Conservation (phyloP, 2,888 invertebrate species). For the Litoditis marina region DNA sequence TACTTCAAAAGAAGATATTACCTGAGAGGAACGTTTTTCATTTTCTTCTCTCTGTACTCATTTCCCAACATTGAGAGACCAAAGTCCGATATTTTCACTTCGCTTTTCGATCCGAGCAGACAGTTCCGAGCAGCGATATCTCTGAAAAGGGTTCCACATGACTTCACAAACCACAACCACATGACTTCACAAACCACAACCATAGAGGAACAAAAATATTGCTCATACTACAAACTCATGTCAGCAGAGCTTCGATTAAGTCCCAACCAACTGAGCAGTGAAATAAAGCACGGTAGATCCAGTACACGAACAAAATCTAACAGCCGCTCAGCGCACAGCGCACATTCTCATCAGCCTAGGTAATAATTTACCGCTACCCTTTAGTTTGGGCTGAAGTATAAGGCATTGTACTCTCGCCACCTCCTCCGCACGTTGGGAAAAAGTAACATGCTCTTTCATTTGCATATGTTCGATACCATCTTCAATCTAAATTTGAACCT, state of each 20-base stretch:
- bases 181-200: slow-evolving; percentile 1
- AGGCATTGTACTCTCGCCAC: too few relatives aligned
- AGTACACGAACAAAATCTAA: too few relatives aligned
- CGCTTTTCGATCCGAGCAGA: slow-evolving; percentile 9
- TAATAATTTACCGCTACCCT: too few relatives aligned
- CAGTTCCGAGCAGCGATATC: slow-evolving; percentile 19
- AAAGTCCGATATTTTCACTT: slow-evolving; percentile 38
- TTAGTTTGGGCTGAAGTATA: too few relatives aligned
- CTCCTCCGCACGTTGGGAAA: too few relatives aligned
- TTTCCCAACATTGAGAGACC: slow-evolving; percentile 35
- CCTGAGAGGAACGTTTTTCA: slow-evolving; percentile 12
- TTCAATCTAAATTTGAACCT: not conserved
- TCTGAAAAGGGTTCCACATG: not conserved
- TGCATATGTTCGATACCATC: not conserved
- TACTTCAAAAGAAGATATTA: not conserved
- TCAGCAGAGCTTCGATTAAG: not conserved
- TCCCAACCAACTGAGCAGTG: too few relatives aligned
- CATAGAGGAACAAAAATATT: not conserved
- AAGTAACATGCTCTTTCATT: not conserved
- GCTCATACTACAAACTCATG: not conserved
- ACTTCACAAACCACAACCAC: slow-evolving; percentile 4
- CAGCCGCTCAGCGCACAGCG: too few relatives aligned
- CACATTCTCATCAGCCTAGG: too few relatives aligned
- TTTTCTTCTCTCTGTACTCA: slow-evolving; percentile 11
- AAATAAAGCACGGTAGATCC: too few relatives aligned